Percentiles rank a stretch among this genome's conserved stretches.
These are phyloP conservation scores for Dolomedes plantarius DNA, from an alignment of 2,888 invertebrate genomes.

Conservation along the genomic window DNA sequence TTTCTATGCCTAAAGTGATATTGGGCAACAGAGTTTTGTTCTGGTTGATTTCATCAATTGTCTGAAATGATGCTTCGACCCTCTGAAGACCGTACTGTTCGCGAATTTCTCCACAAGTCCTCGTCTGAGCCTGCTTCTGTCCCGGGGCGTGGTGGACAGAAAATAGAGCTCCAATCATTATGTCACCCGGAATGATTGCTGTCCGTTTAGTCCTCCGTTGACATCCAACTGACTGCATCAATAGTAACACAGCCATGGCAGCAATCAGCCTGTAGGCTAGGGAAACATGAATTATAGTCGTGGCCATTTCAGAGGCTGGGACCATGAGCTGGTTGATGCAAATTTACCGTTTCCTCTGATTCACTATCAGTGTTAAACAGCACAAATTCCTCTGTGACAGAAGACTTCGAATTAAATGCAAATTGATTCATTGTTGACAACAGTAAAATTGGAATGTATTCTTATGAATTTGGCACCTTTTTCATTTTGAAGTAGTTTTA, in stretches of 20 bases:
- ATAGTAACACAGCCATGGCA: neutral
- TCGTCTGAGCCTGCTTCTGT: constrained; percentile 76
- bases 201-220: constrained; percentile 73
- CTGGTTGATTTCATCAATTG: constrained; percentile 82
- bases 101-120: constrained; percentile 82
- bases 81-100: constrained; percentile 87
- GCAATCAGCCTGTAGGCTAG: neutral
- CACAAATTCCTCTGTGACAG: too few relatives aligned
- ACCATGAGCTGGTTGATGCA: too few relatives aligned
- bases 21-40: constrained; percentile 80
- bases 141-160: constrained; percentile 80
- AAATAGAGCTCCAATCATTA: constrained; percentile 81
- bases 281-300: too few relatives aligned
- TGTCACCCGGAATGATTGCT: constrained; percentile 80
- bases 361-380: too few relatives aligned
- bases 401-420: too few relatives aligned
- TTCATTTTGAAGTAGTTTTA: too few relatives aligned
- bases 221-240: constrained; percentile 5
- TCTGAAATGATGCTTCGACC: constrained; percentile 82
- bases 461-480: too few relatives aligned
- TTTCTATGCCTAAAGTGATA: constrained; percentile 83
- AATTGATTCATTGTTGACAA: too few relatives aligned
- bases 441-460: too few relatives aligned
- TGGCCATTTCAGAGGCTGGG: too few relatives aligned
- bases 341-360: too few relatives aligned